Evolutionary conservation across 2,113 vertebrate species (phyloP).

Genomic region (Cyprichromis sp.): DNA sequence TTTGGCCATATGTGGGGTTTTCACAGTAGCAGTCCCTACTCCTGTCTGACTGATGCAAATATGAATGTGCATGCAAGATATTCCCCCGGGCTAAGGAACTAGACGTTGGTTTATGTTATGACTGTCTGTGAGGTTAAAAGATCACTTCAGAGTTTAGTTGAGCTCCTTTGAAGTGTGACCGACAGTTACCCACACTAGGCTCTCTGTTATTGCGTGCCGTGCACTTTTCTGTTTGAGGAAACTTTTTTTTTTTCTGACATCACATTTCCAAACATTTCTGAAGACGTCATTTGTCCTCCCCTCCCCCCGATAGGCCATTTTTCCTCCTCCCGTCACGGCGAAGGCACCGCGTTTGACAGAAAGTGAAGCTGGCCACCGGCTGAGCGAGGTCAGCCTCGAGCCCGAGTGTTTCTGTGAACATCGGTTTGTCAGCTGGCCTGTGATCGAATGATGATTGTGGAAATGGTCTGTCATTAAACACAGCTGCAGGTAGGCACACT

Average conservation of each 20-base stretch:
- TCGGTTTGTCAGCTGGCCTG: neutral
- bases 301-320: neutral
- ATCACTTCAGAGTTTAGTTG: conserved; percentile 30
- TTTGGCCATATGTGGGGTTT: conserved; percentile 5
- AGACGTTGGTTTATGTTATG: conserved; percentile 38
- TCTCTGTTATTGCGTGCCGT: neutral
- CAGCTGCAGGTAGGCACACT: neutral
- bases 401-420: neutral
- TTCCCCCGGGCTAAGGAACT: neutral
- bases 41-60: neutral
- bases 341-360: neutral
- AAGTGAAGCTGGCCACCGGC: neutral
- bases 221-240: conserved; percentile 16
- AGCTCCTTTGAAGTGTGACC: conserved; percentile 25
- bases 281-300: neutral
- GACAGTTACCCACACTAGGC: neutral
- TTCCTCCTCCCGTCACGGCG: neutral
- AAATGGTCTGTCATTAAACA: neutral
- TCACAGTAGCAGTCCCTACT: neutral
- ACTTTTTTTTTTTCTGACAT: neutral
- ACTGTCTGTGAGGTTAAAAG: conserved; percentile 24
- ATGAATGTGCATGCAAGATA: neutral
- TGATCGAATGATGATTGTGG: neutral
- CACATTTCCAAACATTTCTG: neutral
- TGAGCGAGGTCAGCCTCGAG: neutral